Evolutionary conservation across 2,797 vertebrate species (phyloP), one percentile per base, ranked within the genome.

Genomic region (Heliangelus exortis): DNA sequence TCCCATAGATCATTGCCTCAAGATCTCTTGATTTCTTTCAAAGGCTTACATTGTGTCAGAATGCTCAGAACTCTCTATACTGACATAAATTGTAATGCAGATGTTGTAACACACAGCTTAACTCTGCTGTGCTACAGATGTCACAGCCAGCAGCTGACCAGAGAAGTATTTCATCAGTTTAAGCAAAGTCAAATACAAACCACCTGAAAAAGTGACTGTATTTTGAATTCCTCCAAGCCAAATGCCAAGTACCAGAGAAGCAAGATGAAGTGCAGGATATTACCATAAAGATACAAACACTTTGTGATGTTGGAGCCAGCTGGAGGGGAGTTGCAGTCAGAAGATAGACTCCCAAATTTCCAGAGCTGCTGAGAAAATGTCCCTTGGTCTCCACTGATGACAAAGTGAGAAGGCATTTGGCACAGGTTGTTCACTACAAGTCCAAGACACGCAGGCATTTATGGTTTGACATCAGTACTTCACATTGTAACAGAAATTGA

Each of bases 381-480:
- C 39, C 50, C 54, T 65, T 53, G n/a, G 65, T 36, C 26, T 61
- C 29, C 17, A 14, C 45, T 13, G 29, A 47, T 8, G 12, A 33
- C 2, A 1, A 59, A 50, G 61, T 2, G 31, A 55, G 33, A 31
- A 8, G 29, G 39, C 34, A 87, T 8, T 20, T 75, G 67, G 62
- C 33, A 28, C 10, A 33, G n/a, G n/a, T 0, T 55, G 43, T 31
- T 73, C 61, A 74, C 51, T 21, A 15, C 2, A 78, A 71, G 73
- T 1, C 1, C 19, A 33, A 43, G 1, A 36, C 20, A 6, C 0
- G 0, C 1, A 1, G 57, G 15, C 45, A 18, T 0, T 23, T 15
- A 59, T 3, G 4, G 76, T 51, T 21, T 81, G 63, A 50, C 66
- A 47, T 34, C 39, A 88, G 59, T 7, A 33, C 14, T 39, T 59